Conservation (phyloP, 2,797 vertebrate genomes). For the Harpagifer antarcticus region DNA sequence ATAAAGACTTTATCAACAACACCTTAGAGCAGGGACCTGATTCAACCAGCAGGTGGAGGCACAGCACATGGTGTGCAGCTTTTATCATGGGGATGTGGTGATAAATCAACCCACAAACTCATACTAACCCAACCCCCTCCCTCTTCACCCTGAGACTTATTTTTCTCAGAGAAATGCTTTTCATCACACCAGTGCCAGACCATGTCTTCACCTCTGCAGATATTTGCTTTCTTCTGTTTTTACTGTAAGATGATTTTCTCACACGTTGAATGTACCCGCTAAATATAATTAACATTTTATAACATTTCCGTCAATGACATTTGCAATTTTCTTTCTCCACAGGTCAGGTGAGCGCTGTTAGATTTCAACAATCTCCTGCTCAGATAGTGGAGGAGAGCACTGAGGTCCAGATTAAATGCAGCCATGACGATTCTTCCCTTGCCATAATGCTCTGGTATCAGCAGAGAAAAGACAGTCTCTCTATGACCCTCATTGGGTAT, state of each 20-base stretch:
- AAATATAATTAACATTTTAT: no score
- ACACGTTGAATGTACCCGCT: neutral
- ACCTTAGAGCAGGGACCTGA: no score
- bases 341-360: conserved; percentile 51
- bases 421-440: conserved; percentile 35
- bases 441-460: conserved; percentile 68
- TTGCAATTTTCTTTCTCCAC: conserved; percentile 6
- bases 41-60: conserved; percentile 57
- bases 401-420: conserved; percentile 48
- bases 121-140: neutral
- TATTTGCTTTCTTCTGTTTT: no score
- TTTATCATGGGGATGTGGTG: neutral
- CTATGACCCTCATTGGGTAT: conserved; percentile 41
- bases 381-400: conserved; percentile 6
- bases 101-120: neutral
- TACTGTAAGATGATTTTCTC: neutral
- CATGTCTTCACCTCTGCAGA: conserved; percentile 27
- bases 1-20: no score
- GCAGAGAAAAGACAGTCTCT: conserved; percentile 9
- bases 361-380: conserved; percentile 31
- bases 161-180: no score
- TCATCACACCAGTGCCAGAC: neutral
- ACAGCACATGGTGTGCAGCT: conserved; percentile 30
- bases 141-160: neutral
- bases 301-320: no score